Percentiles rank a stretch among this genome's conserved stretches.
These are phyloP conservation scores for Istiophorus platypterus DNA, from an alignment of 2,113 vertebrate genomes.

Conservation along the genomic window DNA sequence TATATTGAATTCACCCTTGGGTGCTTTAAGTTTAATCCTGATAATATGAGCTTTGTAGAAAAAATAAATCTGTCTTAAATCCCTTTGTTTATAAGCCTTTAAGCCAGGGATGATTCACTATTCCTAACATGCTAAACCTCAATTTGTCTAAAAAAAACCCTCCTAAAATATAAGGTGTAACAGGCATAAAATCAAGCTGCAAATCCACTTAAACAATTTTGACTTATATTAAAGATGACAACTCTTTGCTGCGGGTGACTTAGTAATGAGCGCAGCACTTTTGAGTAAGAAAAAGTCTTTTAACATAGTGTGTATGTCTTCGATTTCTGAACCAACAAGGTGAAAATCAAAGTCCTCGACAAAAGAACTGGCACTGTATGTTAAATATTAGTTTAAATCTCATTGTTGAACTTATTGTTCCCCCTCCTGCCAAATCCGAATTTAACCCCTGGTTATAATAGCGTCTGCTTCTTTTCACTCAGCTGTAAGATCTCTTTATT, in stretches of 20 bases:
- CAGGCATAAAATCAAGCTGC: conserved; percentile 41
- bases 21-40: conserved; percentile 55
- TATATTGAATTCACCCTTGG: conserved; percentile 36
- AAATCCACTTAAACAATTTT: conserved; percentile 42
- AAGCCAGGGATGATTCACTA: conserved; percentile 53
- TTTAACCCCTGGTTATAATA: background rate
- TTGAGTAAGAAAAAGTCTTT: conserved; percentile 37
- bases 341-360: too few species aligned
- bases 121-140: conserved; percentile 36
- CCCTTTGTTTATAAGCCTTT: conserved; percentile 64
- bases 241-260: conserved; percentile 38
- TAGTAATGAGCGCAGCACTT: conserved; percentile 30
- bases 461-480: conserved; percentile 9
- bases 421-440: too few species aligned
- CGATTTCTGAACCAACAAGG: too few species aligned
- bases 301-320: background rate
- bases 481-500: conserved; percentile 1
- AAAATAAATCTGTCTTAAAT: conserved; percentile 52
- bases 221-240: conserved; percentile 45
- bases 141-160: conserved; percentile 14
- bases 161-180: conserved; percentile 27
- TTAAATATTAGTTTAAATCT: too few species aligned
- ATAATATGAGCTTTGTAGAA: conserved; percentile 45
- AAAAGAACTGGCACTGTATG: too few species aligned
- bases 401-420: too few species aligned